These are phyloP conservation scores for Tapirus terrestris DNA, from an alignment of 2,113 vertebrate genomes.

Conservation along the genomic window DNA sequence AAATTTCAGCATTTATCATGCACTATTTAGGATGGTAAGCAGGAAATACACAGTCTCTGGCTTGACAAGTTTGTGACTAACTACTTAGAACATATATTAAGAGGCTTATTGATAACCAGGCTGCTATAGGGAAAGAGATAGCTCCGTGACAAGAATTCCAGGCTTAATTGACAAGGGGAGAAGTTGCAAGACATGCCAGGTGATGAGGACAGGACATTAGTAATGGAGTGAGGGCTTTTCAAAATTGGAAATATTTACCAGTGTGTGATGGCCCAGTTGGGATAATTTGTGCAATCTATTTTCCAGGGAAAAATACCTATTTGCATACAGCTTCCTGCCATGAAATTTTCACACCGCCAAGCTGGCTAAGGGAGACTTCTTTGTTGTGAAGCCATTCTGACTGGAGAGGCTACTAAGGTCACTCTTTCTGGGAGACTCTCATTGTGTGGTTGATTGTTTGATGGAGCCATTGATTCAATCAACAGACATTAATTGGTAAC, in stretches of 20 bases:
- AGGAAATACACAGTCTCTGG: neutral
- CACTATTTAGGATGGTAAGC: neutral
- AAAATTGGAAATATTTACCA: slow-evolving; percentile 3
- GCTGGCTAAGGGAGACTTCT: neutral
- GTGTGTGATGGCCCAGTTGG: neutral
- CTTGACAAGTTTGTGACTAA: neutral
- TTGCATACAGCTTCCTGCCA: slow-evolving; percentile 1
- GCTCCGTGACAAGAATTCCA: neutral
- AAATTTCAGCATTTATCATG: neutral
- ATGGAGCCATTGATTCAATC: slow-evolving; percentile 4
- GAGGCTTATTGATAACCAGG: neutral
- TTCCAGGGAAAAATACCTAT: neutral
- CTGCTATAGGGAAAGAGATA: neutral
- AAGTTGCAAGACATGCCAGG: neutral
- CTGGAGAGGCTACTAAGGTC: neutral
- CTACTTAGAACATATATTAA: neutral
- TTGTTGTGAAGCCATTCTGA: neutral
- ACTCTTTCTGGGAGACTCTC: neutral
- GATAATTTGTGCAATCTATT: slow-evolving; percentile 23
- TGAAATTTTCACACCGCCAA: neutral
- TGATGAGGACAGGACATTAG: neutral
- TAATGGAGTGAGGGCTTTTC: neutral
- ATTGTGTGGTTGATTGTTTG: slow-evolving; percentile 17
- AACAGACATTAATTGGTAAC: neutral
- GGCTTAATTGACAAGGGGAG: neutral